Evolutionary conservation across 2,797 vertebrate genomes (phyloP), one percentile per base, ranked within the genome.

Genomic region (Gymnopithys bicolor): DNA sequence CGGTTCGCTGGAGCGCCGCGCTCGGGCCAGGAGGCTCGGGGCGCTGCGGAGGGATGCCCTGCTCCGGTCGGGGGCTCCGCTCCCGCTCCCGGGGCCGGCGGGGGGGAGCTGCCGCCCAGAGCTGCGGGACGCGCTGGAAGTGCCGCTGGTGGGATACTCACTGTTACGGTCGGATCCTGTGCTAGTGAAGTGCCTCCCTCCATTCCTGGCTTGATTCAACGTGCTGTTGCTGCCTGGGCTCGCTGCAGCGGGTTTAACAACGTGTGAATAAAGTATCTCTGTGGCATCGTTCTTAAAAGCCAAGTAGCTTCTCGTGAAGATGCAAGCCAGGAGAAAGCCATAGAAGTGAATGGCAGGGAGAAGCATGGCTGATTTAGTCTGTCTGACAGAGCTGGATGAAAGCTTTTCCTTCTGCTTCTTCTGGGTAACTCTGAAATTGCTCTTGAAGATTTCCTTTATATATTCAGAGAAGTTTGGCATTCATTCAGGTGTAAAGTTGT

Each of bases 221-320:
- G 99, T 98, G 95, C 98, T 98, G 81, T 99, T 99, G 97, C 97
- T 99, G 97, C 98, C 97, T 27, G 98, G 97, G 55, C 96, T 96
- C 94, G 98, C 98, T 60, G 97, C 96, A 25, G 94, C 97, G 59
- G 98, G 97, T 85, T 97, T 97, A 84, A 96, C 98, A 53, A 98
- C 98, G 64, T 98, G 98, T 2, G 99, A 95, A 93, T 98, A 98
- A 78, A 99, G 98, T 79, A 98, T 98, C 98, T 99, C 99, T 28
- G 99, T 99, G 53, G 98, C 99, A 97, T 99, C 99, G 90, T 99
- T 99, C 97, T 99, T 99, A 93, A 99, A 98, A 96, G 98, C 97
- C 84, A 97, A 98, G 95, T 98, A 98, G 94, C 98, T 99, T 98
- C 97, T 98, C 87, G 98, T 95, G 53, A 99, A 98, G 97, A 99